Evolutionary conservation across 1,140 invertebrate species (phyloP), one percentile per base, ranked within the genome.

Genomic region (Pseudobourletiella spinata): DNA sequence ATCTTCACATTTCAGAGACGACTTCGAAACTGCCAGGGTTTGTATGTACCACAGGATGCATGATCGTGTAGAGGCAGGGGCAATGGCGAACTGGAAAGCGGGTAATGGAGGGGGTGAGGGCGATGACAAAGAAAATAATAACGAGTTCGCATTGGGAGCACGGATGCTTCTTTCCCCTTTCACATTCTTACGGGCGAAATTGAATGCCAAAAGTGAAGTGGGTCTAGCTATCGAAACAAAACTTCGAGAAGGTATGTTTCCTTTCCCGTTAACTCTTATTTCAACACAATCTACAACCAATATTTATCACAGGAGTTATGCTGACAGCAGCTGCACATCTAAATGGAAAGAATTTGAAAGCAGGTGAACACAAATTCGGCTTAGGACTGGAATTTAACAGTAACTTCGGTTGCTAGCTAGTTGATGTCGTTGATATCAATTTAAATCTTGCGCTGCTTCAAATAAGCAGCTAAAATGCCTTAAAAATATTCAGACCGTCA

Each of bases 1-100:
- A n/a, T n/a, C n/a, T n/a, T n/a, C n/a, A n/a, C n/a, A n/a, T 51
- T 51, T 25, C 24, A 51, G 48, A 4, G 48, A 51, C 25, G n/a
- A 51, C 24, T 51, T 24, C 8, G 48, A 51, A 26, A 25, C 14
- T 8, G 25, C 4, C 24, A 51, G 48, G n/a, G 20, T 51, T 14
- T 25, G 8, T 18, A 26, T 24, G 15, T 51, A 25, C 4, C 48
- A 51, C 8, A 24, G 48, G n/a, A 51, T 25, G 8, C 25, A n/a
- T n/a, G 48, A 51, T 26, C 48, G 48, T 24, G 22, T 51, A 6
- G 48, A 51, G 28, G 48, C 22, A 26, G 48, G 48, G 16, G 22
- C 28, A 3, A 24, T 18, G 22, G 48, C 25, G 3, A 22, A 4
- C 8, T 51, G 6, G 14, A 51, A 51, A 51, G 22, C 48, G 14